Conservation (phyloP, 1,140 invertebrate genomes). For the Mamestra configurata region DNA sequence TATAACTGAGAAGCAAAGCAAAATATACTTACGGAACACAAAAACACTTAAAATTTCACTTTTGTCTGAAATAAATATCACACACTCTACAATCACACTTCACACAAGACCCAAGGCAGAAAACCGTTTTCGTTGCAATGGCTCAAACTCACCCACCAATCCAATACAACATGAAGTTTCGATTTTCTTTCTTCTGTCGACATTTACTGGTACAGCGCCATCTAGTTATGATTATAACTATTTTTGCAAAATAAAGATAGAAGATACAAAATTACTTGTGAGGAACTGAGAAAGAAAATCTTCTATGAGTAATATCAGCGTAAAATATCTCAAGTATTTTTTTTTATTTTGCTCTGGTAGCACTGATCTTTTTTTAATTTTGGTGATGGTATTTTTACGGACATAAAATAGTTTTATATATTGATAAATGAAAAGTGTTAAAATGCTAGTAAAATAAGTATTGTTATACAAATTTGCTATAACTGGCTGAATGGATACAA, state of each 20-base stretch:
- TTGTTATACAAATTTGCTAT: too few relatives aligned
- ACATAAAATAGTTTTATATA: too few relatives aligned
- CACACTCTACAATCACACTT: constrained; percentile 81
- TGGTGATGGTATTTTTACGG: too few relatives aligned
- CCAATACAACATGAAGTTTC: constrained; percentile 71
- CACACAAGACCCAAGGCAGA: constrained; percentile 84
- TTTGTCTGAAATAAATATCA: constrained; percentile 76
- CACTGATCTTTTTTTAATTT: background rate
- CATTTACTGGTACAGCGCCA: constrained; percentile 64
- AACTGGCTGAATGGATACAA: too few relatives aligned
- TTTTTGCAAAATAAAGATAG: background rate
- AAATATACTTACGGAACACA: constrained; percentile 79
- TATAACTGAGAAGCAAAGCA: constrained; percentile 14
- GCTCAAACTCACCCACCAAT: constrained; percentile 73
- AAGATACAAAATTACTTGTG: background rate
- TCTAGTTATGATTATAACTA: constrained; percentile 54
- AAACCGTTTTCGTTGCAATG: constrained; percentile 85
- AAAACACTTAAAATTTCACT: constrained; percentile 81
- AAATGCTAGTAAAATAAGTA: too few relatives aligned
- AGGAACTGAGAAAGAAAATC: background rate
- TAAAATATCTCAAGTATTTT: background rate
- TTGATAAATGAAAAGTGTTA: too few relatives aligned
- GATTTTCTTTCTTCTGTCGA: constrained; percentile 79
- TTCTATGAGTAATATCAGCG: background rate
- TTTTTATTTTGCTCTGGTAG: background rate